Conservation (phyloP, 2,113 vertebrate species). For the Manacus vitellinus region DNA sequence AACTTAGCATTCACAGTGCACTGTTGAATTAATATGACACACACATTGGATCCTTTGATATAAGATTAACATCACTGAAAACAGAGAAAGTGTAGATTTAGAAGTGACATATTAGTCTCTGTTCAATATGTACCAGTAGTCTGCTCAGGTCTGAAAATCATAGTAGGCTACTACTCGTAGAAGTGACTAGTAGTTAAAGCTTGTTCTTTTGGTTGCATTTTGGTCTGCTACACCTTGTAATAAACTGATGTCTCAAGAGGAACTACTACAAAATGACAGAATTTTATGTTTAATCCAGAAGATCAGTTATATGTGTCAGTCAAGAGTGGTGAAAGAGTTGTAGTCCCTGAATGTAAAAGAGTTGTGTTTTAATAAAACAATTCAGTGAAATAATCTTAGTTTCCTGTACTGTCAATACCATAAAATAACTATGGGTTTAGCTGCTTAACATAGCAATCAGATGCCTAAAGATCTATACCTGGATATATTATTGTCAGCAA, state of each 20-base stretch:
- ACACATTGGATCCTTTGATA: conserved; percentile 50
- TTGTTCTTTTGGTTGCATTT: background rate
- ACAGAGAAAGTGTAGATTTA: conserved; percentile 31
- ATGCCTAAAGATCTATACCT: background rate
- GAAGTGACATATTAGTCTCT: background rate
- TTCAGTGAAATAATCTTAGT: background rate
- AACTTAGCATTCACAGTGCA: conserved; percentile 32
- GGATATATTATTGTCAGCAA: background rate
- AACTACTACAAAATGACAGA: background rate
- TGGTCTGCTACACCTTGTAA: background rate
- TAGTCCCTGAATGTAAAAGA: background rate
- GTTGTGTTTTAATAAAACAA: background rate
- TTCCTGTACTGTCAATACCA: background rate
- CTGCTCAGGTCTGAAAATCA: conserved; percentile 15
- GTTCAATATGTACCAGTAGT: background rate
- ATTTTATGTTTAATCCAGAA: background rate
- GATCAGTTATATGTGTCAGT: background rate
- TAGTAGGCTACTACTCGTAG: background rate
- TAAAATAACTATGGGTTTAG: background rate
- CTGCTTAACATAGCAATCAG: background rate
- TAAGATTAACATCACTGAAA: conserved; percentile 66
- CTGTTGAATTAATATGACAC: conserved; percentile 68
- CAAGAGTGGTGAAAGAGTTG: background rate
- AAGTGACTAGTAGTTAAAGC: background rate
- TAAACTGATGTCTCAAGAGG: background rate